Percentiles rank a stretch among this genome's conserved stretches.
These are phyloP conservation scores for Carollia perspicillata DNA, from an alignment of 2,113 vertebrate genomes.

Conservation along the genomic window DNA sequence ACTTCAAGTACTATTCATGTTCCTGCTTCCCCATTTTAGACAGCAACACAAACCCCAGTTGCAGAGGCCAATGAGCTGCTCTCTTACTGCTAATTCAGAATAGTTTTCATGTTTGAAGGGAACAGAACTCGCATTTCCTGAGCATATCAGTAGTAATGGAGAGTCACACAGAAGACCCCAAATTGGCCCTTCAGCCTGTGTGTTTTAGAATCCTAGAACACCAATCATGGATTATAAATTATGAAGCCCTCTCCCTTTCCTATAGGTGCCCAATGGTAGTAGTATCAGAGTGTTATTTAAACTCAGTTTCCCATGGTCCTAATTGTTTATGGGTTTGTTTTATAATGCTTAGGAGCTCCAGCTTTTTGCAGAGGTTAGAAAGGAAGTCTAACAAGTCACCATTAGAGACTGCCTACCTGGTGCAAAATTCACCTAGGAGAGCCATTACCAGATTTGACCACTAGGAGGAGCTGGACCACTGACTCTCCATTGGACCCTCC, in stretches of 20 bases:
- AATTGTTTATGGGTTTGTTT: slow-evolving; percentile 29
- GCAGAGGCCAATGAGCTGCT: background rate
- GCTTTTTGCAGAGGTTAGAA: background rate
- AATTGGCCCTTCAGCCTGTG: background rate
- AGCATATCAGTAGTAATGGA: background rate
- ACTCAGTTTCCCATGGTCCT: background rate
- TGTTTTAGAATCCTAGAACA: background rate
- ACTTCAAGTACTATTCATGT: background rate
- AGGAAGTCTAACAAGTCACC: background rate
- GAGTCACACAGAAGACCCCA: background rate
- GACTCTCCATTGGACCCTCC: background rate
- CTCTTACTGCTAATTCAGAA: background rate
- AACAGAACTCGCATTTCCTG: background rate
- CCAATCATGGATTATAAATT: slow-evolving; percentile 11
- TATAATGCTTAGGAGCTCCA: background rate
- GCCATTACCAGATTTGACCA: slow-evolving; percentile 48
- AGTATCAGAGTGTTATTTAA: slow-evolving; percentile 2
- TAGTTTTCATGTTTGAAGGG: background rate
- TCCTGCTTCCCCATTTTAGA: background rate
- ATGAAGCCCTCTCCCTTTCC: background rate
- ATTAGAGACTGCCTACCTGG: background rate
- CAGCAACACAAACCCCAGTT: background rate
- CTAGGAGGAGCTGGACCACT: slow-evolving; percentile 63
- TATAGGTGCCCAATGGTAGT: background rate
- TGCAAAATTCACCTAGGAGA: slow-evolving; percentile 25